Conservation (phyloP, 2,888 invertebrate species). For the Agrilus cyanescens region DNA sequence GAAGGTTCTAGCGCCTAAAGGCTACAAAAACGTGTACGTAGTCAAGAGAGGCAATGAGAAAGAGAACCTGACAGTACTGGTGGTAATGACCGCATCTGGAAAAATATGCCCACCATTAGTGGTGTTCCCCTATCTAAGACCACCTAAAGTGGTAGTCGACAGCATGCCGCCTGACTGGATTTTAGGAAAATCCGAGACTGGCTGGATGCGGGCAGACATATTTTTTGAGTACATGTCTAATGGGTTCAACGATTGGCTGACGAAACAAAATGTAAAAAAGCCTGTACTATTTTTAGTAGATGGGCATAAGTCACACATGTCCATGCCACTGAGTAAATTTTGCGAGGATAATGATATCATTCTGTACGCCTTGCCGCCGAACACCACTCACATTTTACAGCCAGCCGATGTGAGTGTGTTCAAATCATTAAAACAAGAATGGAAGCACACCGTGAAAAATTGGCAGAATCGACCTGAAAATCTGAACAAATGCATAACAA, state of each 20-base stretch:
- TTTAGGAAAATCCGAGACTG: slow-evolving; percentile 6
- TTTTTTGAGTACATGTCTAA: slow-evolving; percentile 8
- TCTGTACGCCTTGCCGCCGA: slow-evolving; percentile 19
- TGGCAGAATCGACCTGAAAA: slow-evolving; percentile 16
- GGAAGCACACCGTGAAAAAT: slow-evolving; percentile 17
- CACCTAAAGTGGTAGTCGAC: slow-evolving; percentile 19
- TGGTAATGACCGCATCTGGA: slow-evolving; percentile 18
- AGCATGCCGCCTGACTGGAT: slow-evolving; percentile 14
- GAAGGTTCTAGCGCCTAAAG: slow-evolving; percentile 20
- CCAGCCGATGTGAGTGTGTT: slow-evolving; percentile 23
- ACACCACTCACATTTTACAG: slow-evolving; percentile 18
- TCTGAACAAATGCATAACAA: slow-evolving; percentile 15
- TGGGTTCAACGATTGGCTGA: slow-evolving; percentile 4
- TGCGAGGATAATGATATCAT: slow-evolving; percentile 16
- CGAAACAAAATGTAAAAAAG: slow-evolving; percentile 3
- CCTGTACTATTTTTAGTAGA: slow-evolving; percentile 11
- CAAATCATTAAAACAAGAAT: slow-evolving; percentile 21
- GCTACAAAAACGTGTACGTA: slow-evolving; percentile 17
- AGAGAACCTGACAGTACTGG: slow-evolving; percentile 19
- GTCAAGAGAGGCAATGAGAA: slow-evolving; percentile 20
- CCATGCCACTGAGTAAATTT: slow-evolving; percentile 3
- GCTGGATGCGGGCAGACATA: slow-evolving; percentile 7
- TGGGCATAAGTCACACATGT: slow-evolving; percentile 7
- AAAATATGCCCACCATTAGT: too few relatives aligned
- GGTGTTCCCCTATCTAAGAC: slow-evolving; percentile 16